These are phyloP conservation scores for Channa argus DNA, from an alignment of 2,113 vertebrate genomes.

Conservation along the genomic window DNA sequence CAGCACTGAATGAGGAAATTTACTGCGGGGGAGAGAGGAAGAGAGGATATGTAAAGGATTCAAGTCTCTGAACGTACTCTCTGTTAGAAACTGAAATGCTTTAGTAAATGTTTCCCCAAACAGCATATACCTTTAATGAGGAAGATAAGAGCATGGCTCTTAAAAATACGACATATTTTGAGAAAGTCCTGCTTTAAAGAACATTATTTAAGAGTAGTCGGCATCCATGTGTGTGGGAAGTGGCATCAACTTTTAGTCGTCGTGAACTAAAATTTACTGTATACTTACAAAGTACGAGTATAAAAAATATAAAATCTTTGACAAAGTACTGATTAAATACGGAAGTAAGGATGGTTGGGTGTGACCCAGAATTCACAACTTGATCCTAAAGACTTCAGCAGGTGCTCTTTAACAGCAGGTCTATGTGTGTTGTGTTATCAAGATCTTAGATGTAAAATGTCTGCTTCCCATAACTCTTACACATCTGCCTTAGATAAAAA, in stretches of 20 bases:
- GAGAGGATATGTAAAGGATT: slow-evolving; percentile 22
- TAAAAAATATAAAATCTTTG: not conserved
- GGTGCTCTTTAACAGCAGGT: slow-evolving; percentile 4
- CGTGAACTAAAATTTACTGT: too few species aligned
- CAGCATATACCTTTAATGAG: not conserved
- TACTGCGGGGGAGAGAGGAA: slow-evolving; percentile 17
- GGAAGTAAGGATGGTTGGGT: slow-evolving; percentile 61
- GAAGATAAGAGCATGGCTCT: not conserved
- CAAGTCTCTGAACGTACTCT: not conserved
- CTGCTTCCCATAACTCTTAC: not conserved
- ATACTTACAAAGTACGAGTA: not conserved
- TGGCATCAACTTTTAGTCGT: not conserved
- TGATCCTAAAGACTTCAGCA: slow-evolving; percentile 9
- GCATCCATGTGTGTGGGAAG: not conserved
- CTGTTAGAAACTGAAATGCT: too few species aligned
- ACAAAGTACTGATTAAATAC: slow-evolving; percentile 22
- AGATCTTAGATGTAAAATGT: not conserved
- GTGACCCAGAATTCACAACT: slow-evolving; percentile 44
- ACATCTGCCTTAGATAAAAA: not conserved
- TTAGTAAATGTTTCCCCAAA: not conserved
- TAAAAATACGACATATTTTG: not conserved
- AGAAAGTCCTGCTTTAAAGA: not conserved
- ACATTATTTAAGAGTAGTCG: not conserved
- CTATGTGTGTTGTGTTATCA: not conserved
- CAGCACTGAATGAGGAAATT: not conserved